Conservation (phyloP, 2,888 invertebrate genomes). For the Ecdyonurus torrentis region DNA sequence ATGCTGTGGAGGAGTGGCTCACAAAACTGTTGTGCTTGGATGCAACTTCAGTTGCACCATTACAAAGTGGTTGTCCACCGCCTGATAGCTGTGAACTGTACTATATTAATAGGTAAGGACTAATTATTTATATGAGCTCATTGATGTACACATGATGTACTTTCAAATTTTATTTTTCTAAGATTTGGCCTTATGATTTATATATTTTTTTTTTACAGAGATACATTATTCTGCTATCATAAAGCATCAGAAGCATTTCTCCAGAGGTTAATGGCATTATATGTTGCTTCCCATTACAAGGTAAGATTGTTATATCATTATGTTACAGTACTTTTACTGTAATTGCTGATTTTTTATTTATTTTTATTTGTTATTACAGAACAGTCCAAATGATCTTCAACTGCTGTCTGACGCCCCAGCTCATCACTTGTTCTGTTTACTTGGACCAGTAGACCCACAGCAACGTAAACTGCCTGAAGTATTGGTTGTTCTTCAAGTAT, state of each 20-base stretch:
- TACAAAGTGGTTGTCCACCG: conserved; percentile 69
- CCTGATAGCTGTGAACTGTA: conserved; percentile 79
- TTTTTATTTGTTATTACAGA: conserved; percentile 32
- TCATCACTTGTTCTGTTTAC: conserved; percentile 88
- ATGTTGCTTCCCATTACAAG: conserved; percentile 97
- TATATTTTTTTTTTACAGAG: conserved; percentile 33
- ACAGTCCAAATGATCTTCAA: conserved; percentile 96
- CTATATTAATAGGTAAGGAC: conserved; percentile 45
- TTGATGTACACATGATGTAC: too few relatives aligned
- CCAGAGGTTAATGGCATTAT: conserved; percentile 79
- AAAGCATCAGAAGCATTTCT: conserved; percentile 84
- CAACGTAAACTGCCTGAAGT: conserved; percentile 67
- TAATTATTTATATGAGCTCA: neutral
- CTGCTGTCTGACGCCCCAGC: conserved; percentile 97
- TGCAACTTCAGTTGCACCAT: conserved; percentile 47
- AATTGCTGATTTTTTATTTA: neutral
- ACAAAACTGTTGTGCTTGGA: conserved; percentile 82
- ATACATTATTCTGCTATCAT: conserved; percentile 94
- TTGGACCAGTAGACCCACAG: conserved; percentile 66
- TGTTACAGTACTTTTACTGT: too few relatives aligned
- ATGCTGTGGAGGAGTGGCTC: conserved; percentile 83
- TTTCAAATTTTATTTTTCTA: conserved; percentile 1
- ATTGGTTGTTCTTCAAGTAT: conserved; percentile 67
- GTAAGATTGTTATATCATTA: conserved; percentile 25
- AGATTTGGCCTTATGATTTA: neutral